Percentiles rank a stretch among this genome's conserved stretches.
Conservation (phyloP, 2,888 invertebrate genomes). For the Drosophila koepferae region DNA sequence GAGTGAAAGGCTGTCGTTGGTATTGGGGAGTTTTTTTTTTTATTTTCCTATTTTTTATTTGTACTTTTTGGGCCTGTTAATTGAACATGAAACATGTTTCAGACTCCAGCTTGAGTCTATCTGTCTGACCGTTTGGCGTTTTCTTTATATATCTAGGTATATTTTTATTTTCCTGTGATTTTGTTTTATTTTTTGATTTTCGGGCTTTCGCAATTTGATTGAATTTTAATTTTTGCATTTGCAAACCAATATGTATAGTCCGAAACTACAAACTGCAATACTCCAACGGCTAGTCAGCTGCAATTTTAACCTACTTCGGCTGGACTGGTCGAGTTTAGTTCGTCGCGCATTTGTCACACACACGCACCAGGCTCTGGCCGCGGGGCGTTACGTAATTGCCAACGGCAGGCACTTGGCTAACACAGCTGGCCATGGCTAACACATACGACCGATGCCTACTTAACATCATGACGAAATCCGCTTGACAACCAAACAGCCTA, state of each 20-base stretch:
- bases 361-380: slow-evolving; percentile 54
- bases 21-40: slow-evolving; percentile 42
- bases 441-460: slow-evolving; percentile 72
- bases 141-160: slow-evolving; percentile 11
- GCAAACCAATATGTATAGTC: slow-evolving; percentile 62
- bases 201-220: slow-evolving; percentile 80
- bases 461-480: slow-evolving; percentile 77
- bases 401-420: slow-evolving; percentile 58
- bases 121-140: slow-evolving; percentile 42
- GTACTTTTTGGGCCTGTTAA: slow-evolving; percentile 62
- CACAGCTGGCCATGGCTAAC: slow-evolving; percentile 69
- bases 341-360: slow-evolving; percentile 79
- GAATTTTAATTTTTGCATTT: slow-evolving; percentile 78
- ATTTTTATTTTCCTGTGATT: slow-evolving; percentile 1
- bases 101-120: slow-evolving; percentile 36
- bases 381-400: slow-evolving; percentile 70
- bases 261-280: slow-evolving; percentile 36
- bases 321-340: slow-evolving; percentile 77
- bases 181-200: slow-evolving; percentile 22
- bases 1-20: slow-evolving; percentile 62
- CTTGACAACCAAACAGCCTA: slow-evolving; percentile 35
- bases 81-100: slow-evolving; percentile 77
- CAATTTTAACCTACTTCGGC: slow-evolving; percentile 77
- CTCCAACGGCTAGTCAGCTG: slow-evolving; percentile 71
- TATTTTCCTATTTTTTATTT: background rate